Base-by-base conservation (phyloP, 37 sponge, comb jelly and placozoan genomes). In the Chondrosia reniformis region DNA sequence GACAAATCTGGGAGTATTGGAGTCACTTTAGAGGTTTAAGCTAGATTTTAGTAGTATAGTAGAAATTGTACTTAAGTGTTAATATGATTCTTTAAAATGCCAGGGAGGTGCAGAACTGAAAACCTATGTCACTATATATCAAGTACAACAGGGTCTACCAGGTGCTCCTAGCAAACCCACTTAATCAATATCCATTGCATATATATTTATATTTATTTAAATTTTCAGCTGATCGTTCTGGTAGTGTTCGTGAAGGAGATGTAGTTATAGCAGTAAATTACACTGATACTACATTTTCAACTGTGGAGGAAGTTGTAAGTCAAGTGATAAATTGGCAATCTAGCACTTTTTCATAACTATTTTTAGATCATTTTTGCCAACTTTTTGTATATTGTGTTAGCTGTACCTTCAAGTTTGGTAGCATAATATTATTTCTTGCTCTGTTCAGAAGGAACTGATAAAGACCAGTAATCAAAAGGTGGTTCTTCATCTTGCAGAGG, bases 251-350 rank as follows among this genome's bases (percentile, higher is more conserved):
- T 34, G 22, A 36, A 40, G 72, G 72, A 40, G 72, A 38, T 69
- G 44, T 5, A 0, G 42, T 69, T 39, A 21, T 38, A 13, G 36
- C 43, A 5, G 43, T 69, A 25, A 69, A 69, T 40, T 41, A 44
- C 25, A 39, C 72, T 40, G 72, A 69, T 39, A 44, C 42, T 30
- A 40, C 41, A 17, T 24, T 21, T 25, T 43, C 42, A 44, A 69
- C 72, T n/a, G 38, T 69, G 37, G 36, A 69, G n/a, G 72, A 69
- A 69, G 72, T 69, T 21, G 72, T 69, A n/a, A 69, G 72, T 6
- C 39, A 4, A 43, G n/a, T n/a, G n/a, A n/a, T n/a, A n/a, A n/a
- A n/a, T n/a, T n/a, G n/a, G n/a, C n/a, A n/a, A n/a, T n/a, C n/a
- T n/a, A n/a, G n/a, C n/a, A n/a, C n/a, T n/a, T n/a, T n/a, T n/a